Conservation (phyloP, 2,888 invertebrate species). For the Achlya flavicornis region DNA sequence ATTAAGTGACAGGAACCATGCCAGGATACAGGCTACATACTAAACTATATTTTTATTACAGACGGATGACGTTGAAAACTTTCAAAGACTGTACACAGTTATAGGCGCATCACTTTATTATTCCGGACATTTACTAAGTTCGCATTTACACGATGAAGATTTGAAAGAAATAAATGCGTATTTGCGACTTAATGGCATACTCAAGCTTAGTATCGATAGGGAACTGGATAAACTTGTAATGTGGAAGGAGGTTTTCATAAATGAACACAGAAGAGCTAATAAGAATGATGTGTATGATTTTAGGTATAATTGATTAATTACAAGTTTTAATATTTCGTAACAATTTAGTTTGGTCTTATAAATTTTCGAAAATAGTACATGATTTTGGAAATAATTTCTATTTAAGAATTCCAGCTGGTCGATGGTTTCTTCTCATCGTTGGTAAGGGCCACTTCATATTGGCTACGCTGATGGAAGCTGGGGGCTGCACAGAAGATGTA, state of each 20-base stretch:
- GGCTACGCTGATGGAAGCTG: conserved; percentile 89
- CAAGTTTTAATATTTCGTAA: background rate
- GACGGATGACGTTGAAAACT: conserved; percentile 90
- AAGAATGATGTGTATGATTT: conserved; percentile 62
- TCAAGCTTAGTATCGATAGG: conserved; percentile 86
- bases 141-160: conserved; percentile 90
- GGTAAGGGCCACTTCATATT: conserved; percentile 88
- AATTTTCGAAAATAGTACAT: no score
- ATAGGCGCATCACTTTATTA: conserved; percentile 86
- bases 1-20: no score
- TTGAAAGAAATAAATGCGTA: conserved; percentile 90
- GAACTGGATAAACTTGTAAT: conserved; percentile 88
- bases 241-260: conserved; percentile 90
- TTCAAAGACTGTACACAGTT: conserved; percentile 88
- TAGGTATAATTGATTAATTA: conserved; percentile 46
- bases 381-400: background rate
- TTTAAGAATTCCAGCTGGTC: conserved; percentile 83
- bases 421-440: conserved; percentile 89
- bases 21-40: no score
- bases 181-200: conserved; percentile 89
- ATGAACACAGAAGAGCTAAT: conserved; percentile 66
- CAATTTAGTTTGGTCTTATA: background rate
- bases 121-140: conserved; percentile 89
- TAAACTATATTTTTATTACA: conserved; percentile 55
- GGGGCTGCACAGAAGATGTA: conserved; percentile 88